These are phyloP conservation scores for Scleropages formosus DNA, from an alignment of 2,797 vertebrate species.

Conservation along the genomic window DNA sequence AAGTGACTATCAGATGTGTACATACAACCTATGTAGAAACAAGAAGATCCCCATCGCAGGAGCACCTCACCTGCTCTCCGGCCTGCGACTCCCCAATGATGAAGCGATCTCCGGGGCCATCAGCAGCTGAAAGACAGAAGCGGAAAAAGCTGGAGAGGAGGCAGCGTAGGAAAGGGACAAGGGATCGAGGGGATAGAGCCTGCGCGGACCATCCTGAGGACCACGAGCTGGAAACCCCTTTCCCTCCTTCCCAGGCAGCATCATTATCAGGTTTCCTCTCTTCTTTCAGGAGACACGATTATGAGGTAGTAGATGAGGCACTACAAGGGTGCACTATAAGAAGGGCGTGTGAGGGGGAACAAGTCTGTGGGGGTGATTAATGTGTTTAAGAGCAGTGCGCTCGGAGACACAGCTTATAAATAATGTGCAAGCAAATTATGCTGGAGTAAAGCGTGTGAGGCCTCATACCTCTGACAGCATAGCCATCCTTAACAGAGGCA, in stretches of 20 bases:
- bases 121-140: constrained; percentile 67
- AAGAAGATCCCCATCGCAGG: neutral
- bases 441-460: neutral
- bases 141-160: neutral
- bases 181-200: neutral
- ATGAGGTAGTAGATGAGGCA: neutral
- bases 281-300: neutral
- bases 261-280: neutral
- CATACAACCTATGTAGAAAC: neutral
- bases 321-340: neutral
- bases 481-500: constrained; percentile 96
- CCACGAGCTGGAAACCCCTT: neutral
- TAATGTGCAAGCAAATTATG: neutral
- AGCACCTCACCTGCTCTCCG: constrained; percentile 87
- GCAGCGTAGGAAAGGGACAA: neutral
- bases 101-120: constrained; percentile 95
- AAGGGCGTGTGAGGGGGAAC: neutral
- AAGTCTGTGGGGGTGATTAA: neutral
- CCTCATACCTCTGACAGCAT: constrained; percentile 90
- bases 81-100: constrained; percentile 98
- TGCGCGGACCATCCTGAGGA: neutral
- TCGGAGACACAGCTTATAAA: neutral
- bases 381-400: neutral
- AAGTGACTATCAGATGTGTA: no score
- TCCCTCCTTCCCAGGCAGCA: neutral